Evolutionary conservation across 2,888 invertebrate species (phyloP).

Genomic region (Tipula unca): DNA sequence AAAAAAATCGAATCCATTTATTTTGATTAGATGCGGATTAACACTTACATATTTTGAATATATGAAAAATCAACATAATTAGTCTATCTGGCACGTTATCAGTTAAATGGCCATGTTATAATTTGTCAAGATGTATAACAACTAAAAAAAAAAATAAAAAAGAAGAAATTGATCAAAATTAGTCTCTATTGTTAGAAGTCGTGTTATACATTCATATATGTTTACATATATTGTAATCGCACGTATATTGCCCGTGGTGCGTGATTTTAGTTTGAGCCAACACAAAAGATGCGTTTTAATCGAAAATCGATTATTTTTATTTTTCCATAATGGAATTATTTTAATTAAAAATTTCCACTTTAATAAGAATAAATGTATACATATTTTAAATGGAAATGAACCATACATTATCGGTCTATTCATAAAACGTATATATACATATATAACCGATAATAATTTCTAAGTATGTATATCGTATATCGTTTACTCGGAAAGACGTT

Average conservation of each 20-base stretch:
- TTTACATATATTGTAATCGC: no score
- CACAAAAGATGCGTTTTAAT: not conserved
- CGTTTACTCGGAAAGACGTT: not conserved
- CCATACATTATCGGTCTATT: not conserved
- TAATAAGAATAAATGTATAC: not conserved
- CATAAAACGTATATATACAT: no score
- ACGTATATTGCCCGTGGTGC: not conserved
- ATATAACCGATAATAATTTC: not conserved
- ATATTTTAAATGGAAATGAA: not conserved
- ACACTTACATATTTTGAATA: not conserved
- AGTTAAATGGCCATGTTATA: not conserved
- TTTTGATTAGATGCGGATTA: conserved; percentile 4
- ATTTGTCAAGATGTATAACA: not conserved
- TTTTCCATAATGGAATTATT: not conserved
- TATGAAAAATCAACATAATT: conserved; percentile 1
- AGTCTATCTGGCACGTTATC: not conserved
- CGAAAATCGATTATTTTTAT: not conserved
- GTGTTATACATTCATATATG: not conserved
- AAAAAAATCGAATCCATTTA: not conserved
- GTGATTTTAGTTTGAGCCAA: not conserved
- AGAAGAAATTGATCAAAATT: not conserved
- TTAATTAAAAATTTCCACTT: not conserved
- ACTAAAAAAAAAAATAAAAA: no score
- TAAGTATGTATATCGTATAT: not conserved
- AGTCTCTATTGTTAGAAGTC: not conserved